Conservation (phyloP, 2,888 invertebrate genomes). For the Dicyrtoma fusca region DNA sequence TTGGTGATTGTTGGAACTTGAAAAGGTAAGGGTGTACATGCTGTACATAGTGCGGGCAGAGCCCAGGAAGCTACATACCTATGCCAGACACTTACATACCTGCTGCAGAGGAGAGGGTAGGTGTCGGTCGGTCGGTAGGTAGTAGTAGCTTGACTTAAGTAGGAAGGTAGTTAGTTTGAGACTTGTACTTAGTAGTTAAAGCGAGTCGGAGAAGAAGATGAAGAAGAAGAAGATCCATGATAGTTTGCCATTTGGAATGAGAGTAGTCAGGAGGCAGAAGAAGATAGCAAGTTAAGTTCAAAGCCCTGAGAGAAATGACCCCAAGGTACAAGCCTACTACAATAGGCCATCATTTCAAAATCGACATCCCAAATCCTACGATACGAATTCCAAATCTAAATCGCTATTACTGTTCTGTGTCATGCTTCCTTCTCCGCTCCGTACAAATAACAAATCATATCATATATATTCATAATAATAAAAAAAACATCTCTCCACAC, state of each 20-base stretch:
- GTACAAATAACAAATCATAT: neutral
- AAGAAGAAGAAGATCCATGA: too few relatives aligned
- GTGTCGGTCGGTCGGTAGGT: too few relatives aligned
- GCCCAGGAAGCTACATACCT: too few relatives aligned
- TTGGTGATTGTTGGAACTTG: too few relatives aligned
- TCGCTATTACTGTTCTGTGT: neutral
- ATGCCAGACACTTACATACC: too few relatives aligned
- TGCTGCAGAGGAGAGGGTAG: too few relatives aligned
- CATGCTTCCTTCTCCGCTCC: neutral
- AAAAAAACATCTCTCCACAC: neutral
- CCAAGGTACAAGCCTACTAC: constrained; percentile 31
- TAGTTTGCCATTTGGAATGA: neutral
- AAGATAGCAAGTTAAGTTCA: constrained; percentile 28
- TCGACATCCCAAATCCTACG: constrained; percentile 28
- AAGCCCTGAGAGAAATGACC: constrained; percentile 45
- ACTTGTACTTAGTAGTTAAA: too few relatives aligned
- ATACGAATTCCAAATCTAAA: neutral
- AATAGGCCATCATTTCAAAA: constrained; percentile 36
- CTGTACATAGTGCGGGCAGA: too few relatives aligned
- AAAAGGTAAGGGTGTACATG: too few relatives aligned
- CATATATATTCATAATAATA: neutral
- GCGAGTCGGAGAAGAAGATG: too few relatives aligned
- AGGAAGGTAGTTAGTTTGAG: too few relatives aligned
- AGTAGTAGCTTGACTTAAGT: too few relatives aligned
- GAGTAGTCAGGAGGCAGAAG: neutral